phyloP scores from a whole-genome alignment of 1,140 invertebrate genomes.

The Dendroctonus valens region DNA sequence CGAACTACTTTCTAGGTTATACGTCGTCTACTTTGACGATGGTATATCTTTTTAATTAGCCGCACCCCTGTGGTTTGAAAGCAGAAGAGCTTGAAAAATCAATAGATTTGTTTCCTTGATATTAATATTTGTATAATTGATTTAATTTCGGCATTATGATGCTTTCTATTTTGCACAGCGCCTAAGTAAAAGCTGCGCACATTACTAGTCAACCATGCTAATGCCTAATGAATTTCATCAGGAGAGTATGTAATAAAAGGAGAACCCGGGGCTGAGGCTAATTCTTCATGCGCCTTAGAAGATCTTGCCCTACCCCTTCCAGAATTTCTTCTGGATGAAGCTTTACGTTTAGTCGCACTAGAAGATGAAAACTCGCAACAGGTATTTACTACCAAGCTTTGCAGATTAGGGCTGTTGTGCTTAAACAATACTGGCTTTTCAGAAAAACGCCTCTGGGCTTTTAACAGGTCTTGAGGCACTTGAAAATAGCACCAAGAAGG shows the following conservation, averaged over 20 bases:
- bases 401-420: no score
- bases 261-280: conserved; percentile 45
- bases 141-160: no score
- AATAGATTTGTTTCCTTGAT: no score
- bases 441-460: conserved; percentile 44
- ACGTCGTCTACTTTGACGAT: conserved; percentile 13
- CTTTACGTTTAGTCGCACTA: conserved; percentile 68
- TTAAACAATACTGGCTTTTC: neutral
- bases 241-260: conserved; percentile 63
- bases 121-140: no score
- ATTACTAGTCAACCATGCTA: no score
- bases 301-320: conserved; percentile 53
- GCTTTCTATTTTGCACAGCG: no score
- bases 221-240: conserved; percentile 41
- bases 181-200: no score
- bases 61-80: conserved; percentile 5
- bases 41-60: conserved; percentile 9
- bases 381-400: conserved; percentile 42
- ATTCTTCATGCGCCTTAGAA: conserved; percentile 46
- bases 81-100: no score
- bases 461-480: conserved; percentile 28
- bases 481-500: conserved; percentile 14
- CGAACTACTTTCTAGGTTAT: conserved; percentile 17
- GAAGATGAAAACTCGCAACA: conserved; percentile 59
- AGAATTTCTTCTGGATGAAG: conserved; percentile 71